Percentiles rank a stretch among this genome's conserved stretches.
Evolutionary conservation across 2,797 vertebrate species (phyloP).

Genomic region (Clarias fuscus): DNA sequence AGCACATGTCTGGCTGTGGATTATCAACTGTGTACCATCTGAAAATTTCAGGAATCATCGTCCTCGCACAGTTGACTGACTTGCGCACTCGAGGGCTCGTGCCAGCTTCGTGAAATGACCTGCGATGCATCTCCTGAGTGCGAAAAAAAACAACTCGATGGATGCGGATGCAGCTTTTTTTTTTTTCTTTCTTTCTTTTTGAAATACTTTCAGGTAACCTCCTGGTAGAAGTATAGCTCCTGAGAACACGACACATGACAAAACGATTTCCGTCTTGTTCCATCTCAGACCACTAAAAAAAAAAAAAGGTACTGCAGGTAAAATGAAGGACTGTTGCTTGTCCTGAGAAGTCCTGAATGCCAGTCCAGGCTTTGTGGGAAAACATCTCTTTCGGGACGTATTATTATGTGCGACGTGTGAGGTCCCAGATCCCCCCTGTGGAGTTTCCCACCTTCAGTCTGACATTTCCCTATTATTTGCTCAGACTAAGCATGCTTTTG

Average conservation of each 20-base stretch:
- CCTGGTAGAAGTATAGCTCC: slow-evolving; percentile 47
- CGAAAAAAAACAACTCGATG: slow-evolving; percentile 36
- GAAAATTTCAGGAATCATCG: slow-evolving; percentile 31
- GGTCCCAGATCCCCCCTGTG: slow-evolving; percentile 30
- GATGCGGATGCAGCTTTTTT: not conserved
- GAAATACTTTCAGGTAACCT: not conserved
- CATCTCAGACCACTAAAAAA: slow-evolving; percentile 39
- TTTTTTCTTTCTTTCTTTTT: too few species aligned
- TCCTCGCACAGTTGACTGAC: slow-evolving; percentile 46
- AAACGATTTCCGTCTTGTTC: slow-evolving; percentile 38
- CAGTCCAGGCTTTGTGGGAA: not conserved
- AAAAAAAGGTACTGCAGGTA: slow-evolving; percentile 36
- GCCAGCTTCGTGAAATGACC: slow-evolving; percentile 54
- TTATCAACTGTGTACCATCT: slow-evolving; percentile 23
- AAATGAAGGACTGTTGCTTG: slow-evolving; percentile 29
- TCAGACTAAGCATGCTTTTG: not conserved
- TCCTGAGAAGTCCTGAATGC: slow-evolving; percentile 20
- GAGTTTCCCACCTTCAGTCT: slow-evolving; percentile 15
- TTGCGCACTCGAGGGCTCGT: slow-evolving; percentile 39
- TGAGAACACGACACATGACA: slow-evolving; percentile 28
- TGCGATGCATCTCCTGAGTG: slow-evolving; percentile 37
- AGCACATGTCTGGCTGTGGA: slow-evolving; percentile 41
- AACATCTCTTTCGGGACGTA: slow-evolving; percentile 5
- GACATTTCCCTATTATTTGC: slow-evolving; percentile 42
- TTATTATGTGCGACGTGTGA: not conserved